These are phyloP conservation scores for Micoletzkya japonica DNA, from an alignment of 2,888 invertebrate genomes.

Conservation along the genomic window DNA sequence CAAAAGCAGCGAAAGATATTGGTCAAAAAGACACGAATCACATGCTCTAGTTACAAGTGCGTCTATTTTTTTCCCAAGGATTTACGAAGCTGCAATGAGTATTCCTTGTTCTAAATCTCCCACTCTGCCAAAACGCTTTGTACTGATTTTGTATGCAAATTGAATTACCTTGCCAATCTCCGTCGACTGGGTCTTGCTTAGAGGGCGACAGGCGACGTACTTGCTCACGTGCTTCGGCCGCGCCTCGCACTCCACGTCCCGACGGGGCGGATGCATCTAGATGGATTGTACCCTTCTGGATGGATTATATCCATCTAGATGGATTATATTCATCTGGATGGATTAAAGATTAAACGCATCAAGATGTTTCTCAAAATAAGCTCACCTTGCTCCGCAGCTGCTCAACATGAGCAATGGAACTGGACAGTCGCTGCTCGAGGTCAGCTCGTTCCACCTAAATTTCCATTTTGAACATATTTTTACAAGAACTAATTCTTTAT, in stretches of 20 bases:
- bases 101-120: no score
- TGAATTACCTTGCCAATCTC: constrained; percentile 50
- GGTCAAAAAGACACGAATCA: no score
- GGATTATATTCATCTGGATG: not conserved
- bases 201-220: constrained; percentile 59
- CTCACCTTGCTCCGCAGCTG: constrained; percentile 35
- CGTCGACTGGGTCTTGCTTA: constrained; percentile 48
- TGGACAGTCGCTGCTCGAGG: constrained; percentile 51
- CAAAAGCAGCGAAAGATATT: no score
- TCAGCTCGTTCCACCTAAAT: constrained; percentile 46
- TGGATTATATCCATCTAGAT: not conserved
- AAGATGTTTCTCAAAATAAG: not conserved
- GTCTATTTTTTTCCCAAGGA: no score
- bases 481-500: not conserved
- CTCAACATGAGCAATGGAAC: constrained; percentile 55
- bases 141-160: no score
- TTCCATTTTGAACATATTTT: not conserved
- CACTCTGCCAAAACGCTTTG: no score
- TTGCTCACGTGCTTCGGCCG: constrained; percentile 53
- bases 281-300: not conserved
- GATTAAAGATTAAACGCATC: not conserved
- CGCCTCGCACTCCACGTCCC: constrained; percentile 59
- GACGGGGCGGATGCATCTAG: constrained; percentile 45
- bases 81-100: no score
- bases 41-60: no score